A percentile compares a stretch with the other conserved stretches of the same genome.
Evolutionary conservation across 1,140 invertebrate genomes (phyloP).

Genomic region (Calephelis virginiensis): DNA sequence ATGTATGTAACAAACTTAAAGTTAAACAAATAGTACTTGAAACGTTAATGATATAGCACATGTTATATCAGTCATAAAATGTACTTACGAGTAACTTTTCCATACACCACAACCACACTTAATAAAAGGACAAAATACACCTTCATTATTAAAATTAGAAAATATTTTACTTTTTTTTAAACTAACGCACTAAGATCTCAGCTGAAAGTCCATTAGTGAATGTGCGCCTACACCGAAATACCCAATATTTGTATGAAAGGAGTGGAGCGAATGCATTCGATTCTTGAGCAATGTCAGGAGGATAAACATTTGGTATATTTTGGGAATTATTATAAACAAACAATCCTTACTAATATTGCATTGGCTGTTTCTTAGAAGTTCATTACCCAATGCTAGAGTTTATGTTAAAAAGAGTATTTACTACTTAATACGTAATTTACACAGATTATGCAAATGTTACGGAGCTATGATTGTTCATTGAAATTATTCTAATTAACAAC

Average conservation of each 20-base stretch:
- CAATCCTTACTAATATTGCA: constrained; percentile 1
- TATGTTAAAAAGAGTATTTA: too few species aligned
- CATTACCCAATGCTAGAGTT: too few species aligned
- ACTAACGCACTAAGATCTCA: constrained; percentile 28
- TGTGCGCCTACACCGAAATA: constrained; percentile 46
- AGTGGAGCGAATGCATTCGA: constrained; percentile 29
- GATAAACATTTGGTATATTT: constrained; percentile 21
- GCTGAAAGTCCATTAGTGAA: constrained; percentile 39
- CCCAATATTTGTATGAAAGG: constrained; percentile 60
- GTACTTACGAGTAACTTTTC: constrained; percentile 55
- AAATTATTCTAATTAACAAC: too few species aligned
- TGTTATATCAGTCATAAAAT: too few species aligned
- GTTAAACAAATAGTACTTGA: too few species aligned
- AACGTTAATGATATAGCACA: too few species aligned
- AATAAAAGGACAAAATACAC: constrained; percentile 38
- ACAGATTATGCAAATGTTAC: too few species aligned
- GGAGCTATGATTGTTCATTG: too few species aligned
- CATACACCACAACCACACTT: constrained; percentile 37
- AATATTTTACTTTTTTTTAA: constrained; percentile 17
- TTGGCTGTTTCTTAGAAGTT: background rate
- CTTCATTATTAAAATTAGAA: constrained; percentile 41
- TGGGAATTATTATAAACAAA: constrained; percentile 6
- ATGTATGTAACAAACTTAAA: too few species aligned
- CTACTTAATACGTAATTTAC: too few species aligned
- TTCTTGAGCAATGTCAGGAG: constrained; percentile 43